Percentiles rank a stretch among this genome's conserved stretches.
Conservation (phyloP, 1,140 invertebrate species). For the Lucilia sericata region DNA sequence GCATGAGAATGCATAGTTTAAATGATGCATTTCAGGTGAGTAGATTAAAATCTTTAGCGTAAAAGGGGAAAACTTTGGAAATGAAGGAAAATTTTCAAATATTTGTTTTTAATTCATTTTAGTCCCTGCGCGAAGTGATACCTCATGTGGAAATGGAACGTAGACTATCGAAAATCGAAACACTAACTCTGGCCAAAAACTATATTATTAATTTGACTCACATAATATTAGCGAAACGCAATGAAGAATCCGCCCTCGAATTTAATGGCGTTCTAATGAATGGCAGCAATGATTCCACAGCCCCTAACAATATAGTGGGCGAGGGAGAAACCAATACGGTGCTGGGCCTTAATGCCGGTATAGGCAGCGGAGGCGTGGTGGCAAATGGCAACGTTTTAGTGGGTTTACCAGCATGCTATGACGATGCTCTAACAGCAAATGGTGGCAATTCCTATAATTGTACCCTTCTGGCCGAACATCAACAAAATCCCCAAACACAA, state of each 20-base stretch:
- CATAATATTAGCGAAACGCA: slow-evolving; percentile 75
- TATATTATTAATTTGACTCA: slow-evolving; percentile 92
- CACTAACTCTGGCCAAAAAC: slow-evolving; percentile 87
- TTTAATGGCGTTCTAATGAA: slow-evolving; percentile 55
- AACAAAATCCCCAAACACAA: slow-evolving; percentile 49
- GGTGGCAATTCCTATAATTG: slow-evolving; percentile 56
- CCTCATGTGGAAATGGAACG: slow-evolving; percentile 88
- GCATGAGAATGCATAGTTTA: slow-evolving; percentile 89
- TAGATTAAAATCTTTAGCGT: not conserved
- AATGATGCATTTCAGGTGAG: slow-evolving; percentile 88
- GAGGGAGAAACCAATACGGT: slow-evolving; percentile 4
- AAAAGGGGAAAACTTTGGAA: no score
- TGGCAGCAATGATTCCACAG: not conserved
- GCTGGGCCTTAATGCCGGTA: slow-evolving; percentile 19
- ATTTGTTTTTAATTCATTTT: no score
- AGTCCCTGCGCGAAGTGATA: slow-evolving; percentile 86
- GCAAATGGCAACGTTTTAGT: slow-evolving; percentile 7
- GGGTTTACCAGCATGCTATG: slow-evolving; percentile 51
- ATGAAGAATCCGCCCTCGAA: slow-evolving; percentile 66
- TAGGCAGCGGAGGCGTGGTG: slow-evolving; percentile 40
- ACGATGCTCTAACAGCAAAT: slow-evolving; percentile 47
- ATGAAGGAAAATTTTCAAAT: no score
- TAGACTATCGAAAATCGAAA: slow-evolving; percentile 89
- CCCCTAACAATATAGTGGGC: not conserved
- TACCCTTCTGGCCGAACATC: slow-evolving; percentile 56